These are phyloP conservation scores for Erpobdella octoculata DNA, from an alignment of 2,888 invertebrate genomes.

Conservation along the genomic window DNA sequence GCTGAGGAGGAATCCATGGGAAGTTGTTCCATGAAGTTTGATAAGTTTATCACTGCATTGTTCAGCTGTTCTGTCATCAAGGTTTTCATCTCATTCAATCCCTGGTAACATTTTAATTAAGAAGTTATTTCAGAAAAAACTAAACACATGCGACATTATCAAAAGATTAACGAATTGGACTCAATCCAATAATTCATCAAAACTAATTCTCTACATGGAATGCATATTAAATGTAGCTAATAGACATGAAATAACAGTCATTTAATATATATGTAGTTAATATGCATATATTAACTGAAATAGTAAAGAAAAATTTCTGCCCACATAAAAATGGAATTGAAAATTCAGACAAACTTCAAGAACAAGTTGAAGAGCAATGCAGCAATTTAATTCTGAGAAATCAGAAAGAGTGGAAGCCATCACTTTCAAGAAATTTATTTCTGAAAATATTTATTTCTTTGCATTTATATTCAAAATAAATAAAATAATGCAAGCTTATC, in stretches of 20 bases:
- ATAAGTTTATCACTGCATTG: conserved; percentile 62
- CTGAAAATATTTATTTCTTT: conserved; percentile 40
- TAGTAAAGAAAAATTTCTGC: background rate
- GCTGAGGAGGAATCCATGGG: conserved; percentile 67
- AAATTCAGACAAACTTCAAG: conserved; percentile 61
- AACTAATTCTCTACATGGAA: too few species aligned
- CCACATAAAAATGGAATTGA: background rate
- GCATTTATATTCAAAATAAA: background rate
- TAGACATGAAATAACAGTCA: too few species aligned
- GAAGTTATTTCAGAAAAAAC: background rate
- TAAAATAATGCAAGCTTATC: background rate
- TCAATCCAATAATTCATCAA: too few species aligned
- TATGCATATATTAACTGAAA: background rate
- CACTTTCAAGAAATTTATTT: conserved; percentile 80
- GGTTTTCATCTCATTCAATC: conserved; percentile 70
- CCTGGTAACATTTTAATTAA: conserved; percentile 47
- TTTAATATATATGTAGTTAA: background rate
- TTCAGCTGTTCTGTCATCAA: conserved; percentile 55
- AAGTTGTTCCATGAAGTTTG: conserved; percentile 83
- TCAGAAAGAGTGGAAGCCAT: conserved; percentile 86
- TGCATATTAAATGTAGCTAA: too few species aligned
- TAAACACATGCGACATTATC: too few species aligned
- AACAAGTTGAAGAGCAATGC: conserved; percentile 82
- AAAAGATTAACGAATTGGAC: too few species aligned
- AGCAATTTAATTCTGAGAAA: conserved; percentile 88